Conservation (phyloP, 1,140 invertebrate species). For the Dufourea novaeangliae region DNA sequence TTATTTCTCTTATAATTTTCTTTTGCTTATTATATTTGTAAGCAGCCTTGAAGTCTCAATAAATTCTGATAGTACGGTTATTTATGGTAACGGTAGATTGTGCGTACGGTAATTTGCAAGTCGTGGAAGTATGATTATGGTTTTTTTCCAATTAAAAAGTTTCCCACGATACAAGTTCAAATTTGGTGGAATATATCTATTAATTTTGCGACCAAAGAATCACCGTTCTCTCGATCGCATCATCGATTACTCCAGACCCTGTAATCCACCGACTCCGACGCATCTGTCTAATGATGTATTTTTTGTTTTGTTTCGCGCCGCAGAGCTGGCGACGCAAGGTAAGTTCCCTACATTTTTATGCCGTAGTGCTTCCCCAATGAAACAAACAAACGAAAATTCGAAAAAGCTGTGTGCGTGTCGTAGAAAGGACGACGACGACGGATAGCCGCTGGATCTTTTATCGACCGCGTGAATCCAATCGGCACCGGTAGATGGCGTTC, state of each 20-base stretch:
- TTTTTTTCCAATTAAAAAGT: too few relatives aligned
- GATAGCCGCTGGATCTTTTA: conserved; percentile 6
- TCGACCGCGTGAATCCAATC: conserved; percentile 30
- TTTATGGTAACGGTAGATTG: too few relatives aligned
- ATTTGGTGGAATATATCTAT: too few relatives aligned
- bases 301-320: conserved; percentile 76
- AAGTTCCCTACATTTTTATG: conserved; percentile 68
- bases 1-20: too few relatives aligned
- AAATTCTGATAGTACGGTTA: too few relatives aligned
- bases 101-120: too few relatives aligned
- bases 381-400: too few relatives aligned
- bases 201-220: neutral
- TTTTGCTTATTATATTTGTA: too few relatives aligned
- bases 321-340: conserved; percentile 79
- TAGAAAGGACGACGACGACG: too few relatives aligned
- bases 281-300: conserved; percentile 59
- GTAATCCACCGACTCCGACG: neutral
- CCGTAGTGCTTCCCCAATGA: conserved; percentile 1
- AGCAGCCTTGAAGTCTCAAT: too few relatives aligned
- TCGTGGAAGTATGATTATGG: too few relatives aligned
- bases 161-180: too few relatives aligned
- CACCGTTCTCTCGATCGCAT: neutral
- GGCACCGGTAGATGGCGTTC: conserved; percentile 30
- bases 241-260: neutral
- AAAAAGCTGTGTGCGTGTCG: neutral